Conservation (phyloP, 2,797 vertebrate species). For the Scyliorhinus canicula region DNA sequence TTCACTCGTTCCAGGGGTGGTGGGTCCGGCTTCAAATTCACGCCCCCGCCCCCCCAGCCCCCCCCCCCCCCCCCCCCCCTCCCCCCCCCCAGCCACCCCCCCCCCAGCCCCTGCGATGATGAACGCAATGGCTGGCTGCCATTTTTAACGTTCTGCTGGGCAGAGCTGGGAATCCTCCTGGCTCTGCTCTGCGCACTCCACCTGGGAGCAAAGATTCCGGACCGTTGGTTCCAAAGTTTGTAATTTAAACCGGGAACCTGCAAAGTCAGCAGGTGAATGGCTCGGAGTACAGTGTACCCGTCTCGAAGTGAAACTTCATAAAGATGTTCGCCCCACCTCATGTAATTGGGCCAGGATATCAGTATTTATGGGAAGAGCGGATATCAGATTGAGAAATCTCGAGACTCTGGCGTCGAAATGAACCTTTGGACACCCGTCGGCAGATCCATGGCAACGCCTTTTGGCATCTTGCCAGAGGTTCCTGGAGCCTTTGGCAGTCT, state of each 20-base stretch:
- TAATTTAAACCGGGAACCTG: neutral
- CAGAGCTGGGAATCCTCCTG: too few relatives aligned
- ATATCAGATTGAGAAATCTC: neutral
- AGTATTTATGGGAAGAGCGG: neutral
- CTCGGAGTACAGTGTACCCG: neutral
- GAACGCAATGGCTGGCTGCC: too few relatives aligned
- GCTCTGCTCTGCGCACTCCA: too few relatives aligned
- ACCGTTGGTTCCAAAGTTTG: neutral
- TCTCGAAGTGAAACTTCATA: neutral
- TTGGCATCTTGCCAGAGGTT: neutral
- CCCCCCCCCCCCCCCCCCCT: too few relatives aligned
- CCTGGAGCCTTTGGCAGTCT: neutral
- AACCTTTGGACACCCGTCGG: neutral
- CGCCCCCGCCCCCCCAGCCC: too few relatives aligned
- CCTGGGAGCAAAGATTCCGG: too few relatives aligned
- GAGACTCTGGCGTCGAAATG: neutral
- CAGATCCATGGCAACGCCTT: neutral
- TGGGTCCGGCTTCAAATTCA: too few relatives aligned
- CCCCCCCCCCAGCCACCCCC: too few relatives aligned
- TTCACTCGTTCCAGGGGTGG: too few relatives aligned
- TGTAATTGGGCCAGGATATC: neutral
- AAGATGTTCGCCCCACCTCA: neutral
- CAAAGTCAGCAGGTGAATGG: neutral
- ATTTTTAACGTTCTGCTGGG: too few relatives aligned
- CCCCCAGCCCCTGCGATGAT: too few relatives aligned